Base-by-base conservation (phyloP, 2,888 invertebrate genomes). In the Congeria kusceri region DNA sequence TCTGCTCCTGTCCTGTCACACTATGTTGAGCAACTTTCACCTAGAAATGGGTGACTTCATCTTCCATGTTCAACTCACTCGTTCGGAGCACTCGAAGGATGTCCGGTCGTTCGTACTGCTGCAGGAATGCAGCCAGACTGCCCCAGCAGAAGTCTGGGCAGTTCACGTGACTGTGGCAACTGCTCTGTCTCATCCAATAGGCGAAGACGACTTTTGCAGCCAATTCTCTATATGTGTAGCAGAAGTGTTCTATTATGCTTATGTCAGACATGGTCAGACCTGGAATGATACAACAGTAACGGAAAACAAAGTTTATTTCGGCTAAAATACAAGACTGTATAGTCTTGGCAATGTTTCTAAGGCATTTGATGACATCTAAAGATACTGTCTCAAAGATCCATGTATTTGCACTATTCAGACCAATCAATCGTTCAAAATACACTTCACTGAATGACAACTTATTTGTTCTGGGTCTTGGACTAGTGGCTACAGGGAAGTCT, bases 221-320 rank as follows among this genome's bases (percentile, higher is more conserved):
- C 20, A 83, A 73, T 29, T 80, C 75, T 29, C 81, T 49, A 23
- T 85, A 81, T 4, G 85, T 77, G 73, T 78, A 83, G 46, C 83
- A 83, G 62, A 83, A 85, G 62, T 85, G 81, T 56, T 85, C 79
- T 13, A 85, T 83, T 20, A 85, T 79, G 28, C 71, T 73, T n/a
- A 83, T 77, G 39, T 85, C 83, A 44, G 65, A 65, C 9, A n/a
- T 66, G 3, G 39, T 58, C 61, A 85, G 66, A 49, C 83, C 85
- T 85, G 68, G 39, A 77, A 65, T 39, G 29, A 68, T 59, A 59
- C 2, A 47, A 64, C 25, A 39, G 0, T 18, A 5, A 47, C 13
- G n/a, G 3, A 53, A 66, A 28, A 20, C 9, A 15, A 56, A 11
- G 25, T 13, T 25, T 56, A 25, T 56, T 3, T n/a, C 11, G 3